Conservation (phyloP, 2,797 vertebrate species). For the Phalanger gymnotis region DNA sequence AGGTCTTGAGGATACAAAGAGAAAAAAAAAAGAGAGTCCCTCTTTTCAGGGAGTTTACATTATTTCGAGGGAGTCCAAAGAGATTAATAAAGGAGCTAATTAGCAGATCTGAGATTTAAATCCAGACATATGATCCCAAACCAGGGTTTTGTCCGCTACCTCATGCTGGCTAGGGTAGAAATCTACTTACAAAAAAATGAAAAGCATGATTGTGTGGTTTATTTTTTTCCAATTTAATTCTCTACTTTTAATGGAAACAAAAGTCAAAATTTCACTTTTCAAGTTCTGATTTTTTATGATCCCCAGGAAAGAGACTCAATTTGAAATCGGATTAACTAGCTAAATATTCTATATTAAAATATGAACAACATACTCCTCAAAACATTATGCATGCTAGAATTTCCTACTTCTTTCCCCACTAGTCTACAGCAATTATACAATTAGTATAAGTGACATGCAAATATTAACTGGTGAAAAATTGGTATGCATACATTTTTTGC, state of each 20-base stretch:
- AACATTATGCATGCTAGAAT: conserved; percentile 10
- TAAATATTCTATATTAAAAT: conserved; percentile 21
- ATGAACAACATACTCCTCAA: conserved; percentile 18
- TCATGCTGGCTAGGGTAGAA: not conserved
- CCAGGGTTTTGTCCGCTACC: not conserved
- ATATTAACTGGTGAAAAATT: conserved; percentile 27
- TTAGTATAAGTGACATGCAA: not conserved
- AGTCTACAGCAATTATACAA: conserved; percentile 26
- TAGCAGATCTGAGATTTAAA: not conserved
- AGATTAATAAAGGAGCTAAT: not conserved
- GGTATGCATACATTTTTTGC: not conserved
- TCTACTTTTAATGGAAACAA: not conserved
- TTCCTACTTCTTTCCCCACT: conserved; percentile 6
- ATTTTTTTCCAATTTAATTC: conserved; percentile 18
- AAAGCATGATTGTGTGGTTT: not conserved
- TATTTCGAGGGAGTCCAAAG: not conserved
- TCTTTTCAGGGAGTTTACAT: not conserved
- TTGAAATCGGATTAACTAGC: conserved; percentile 49
- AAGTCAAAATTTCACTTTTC: conserved; percentile 26
- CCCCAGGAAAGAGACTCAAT: conserved; percentile 16
- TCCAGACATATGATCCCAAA: not conserved
- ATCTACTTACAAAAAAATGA: conserved; percentile 33
- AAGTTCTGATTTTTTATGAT: conserved; percentile 45
- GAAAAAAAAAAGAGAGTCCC: not conserved
- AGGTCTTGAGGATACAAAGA: not conserved